Evolutionary conservation across 2,113 vertebrate species (phyloP).

Genomic region (Atractosteus spatula): DNA sequence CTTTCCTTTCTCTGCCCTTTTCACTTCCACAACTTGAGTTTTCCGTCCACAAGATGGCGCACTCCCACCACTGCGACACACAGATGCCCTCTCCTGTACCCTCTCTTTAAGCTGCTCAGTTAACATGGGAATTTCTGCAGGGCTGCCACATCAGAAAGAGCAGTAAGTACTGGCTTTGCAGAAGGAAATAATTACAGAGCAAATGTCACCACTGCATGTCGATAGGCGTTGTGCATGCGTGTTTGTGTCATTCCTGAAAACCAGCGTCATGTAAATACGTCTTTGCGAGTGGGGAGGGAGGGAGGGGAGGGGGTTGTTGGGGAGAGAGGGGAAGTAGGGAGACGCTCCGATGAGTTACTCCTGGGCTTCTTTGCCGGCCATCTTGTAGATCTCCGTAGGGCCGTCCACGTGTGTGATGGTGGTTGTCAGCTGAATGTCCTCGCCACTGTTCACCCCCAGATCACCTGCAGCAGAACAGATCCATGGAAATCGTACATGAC

Average conservation of each 20-base stretch:
- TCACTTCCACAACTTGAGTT: too few relatives aligned
- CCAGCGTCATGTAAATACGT: too few relatives aligned
- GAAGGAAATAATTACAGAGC: not conserved
- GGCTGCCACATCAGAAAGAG: too few relatives aligned
- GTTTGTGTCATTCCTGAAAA: too few relatives aligned
- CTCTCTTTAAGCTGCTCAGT: not conserved
- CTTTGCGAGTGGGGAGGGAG: not conserved
- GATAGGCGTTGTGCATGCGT: too few relatives aligned
- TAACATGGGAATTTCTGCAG: too few relatives aligned
- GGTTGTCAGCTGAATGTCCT: conserved; percentile 92
- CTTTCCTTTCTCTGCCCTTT: too few relatives aligned
- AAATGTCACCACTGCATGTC: not conserved
- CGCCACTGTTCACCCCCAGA: conserved; percentile 76
- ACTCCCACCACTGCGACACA: too few relatives aligned
- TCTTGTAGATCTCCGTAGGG: conserved; percentile 88
- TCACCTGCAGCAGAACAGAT: conserved; percentile 57
- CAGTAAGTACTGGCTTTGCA: too few relatives aligned
- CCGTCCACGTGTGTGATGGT: conserved; percentile 91
- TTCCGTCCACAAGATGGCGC: too few relatives aligned
- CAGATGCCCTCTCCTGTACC: not conserved
- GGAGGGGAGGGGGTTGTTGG: conserved; percentile 14
- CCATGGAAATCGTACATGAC: not conserved
- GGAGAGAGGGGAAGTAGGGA: not conserved
- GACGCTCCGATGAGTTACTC: conserved; percentile 59
- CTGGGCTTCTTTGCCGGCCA: conserved; percentile 89